These are phyloP conservation scores for Carposina sasakii DNA, from an alignment of 1,140 invertebrate species.

Conservation along the genomic window DNA sequence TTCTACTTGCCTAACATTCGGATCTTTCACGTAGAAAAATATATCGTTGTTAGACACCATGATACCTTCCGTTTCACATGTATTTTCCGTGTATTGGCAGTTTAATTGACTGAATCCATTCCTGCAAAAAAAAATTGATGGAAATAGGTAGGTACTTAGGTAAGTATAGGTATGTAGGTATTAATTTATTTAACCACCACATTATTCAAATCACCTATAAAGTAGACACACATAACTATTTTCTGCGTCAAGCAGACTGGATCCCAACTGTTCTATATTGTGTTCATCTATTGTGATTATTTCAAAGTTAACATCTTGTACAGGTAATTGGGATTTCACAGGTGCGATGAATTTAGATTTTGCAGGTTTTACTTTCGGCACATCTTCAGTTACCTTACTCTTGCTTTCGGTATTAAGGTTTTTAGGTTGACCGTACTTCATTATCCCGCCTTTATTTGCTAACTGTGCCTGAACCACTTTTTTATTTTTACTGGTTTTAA, in stretches of 20 bases:
- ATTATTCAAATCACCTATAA: conserved; percentile 30
- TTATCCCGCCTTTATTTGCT: conserved; percentile 44
- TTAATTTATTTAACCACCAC: background rate
- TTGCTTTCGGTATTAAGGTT: background rate
- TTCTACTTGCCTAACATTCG: conserved; percentile 3
- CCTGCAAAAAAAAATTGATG: conserved; percentile 26
- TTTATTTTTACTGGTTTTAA: conserved; percentile 19
- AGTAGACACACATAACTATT: conserved; percentile 31
- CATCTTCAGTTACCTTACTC: conserved; percentile 18
- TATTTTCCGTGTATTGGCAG: conserved; percentile 30
- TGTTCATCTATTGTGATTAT: conserved; percentile 24
- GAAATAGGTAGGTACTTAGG: background rate
- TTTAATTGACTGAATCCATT: conserved; percentile 50
- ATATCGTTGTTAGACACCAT: conserved; percentile 27
- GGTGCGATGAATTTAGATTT: conserved; percentile 43
- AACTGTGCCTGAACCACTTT: conserved; percentile 44
- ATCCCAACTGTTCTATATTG: conserved; percentile 11
- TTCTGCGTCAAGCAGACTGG: background rate
- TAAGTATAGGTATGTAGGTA: background rate
- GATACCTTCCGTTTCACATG: conserved; percentile 29
- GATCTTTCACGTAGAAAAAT: conserved; percentile 35
- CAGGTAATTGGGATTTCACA: conserved; percentile 42
- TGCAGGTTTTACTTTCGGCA: conserved; percentile 30
- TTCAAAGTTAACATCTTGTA: conserved; percentile 33
- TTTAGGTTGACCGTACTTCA: conserved; percentile 49